phyloP scores from a whole-genome alignment of 2,888 invertebrate genomes.

The Odontothrips loti region DNA sequence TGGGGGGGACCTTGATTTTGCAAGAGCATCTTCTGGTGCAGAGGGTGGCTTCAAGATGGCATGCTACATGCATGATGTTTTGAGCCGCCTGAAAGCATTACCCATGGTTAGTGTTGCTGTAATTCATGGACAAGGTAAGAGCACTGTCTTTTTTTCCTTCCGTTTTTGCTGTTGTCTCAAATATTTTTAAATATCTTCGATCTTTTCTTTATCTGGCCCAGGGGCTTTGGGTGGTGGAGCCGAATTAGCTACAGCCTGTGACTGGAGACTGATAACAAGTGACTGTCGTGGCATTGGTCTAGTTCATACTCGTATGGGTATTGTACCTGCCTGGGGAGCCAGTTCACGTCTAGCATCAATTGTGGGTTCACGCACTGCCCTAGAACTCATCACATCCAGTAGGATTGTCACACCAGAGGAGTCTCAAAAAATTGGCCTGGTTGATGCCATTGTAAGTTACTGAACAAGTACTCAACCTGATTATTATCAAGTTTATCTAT shows the following conservation, averaged over 20 bases:
- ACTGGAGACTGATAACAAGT: constrained; percentile 48
- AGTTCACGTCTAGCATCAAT: constrained; percentile 47
- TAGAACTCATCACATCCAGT: constrained; percentile 46
- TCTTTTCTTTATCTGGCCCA: constrained; percentile 31
- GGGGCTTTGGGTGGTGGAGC: constrained; percentile 54
- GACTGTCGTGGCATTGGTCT: constrained; percentile 45
- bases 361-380: constrained; percentile 46
- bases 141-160: too few species aligned
- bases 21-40: constrained; percentile 43
- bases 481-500: too few species aligned
- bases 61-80: constrained; percentile 48
- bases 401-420: constrained; percentile 44
- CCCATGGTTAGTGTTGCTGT: constrained; percentile 51
- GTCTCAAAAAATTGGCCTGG: constrained; percentile 47
- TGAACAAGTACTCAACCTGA: not conserved
- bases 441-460: constrained; percentile 44
- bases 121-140: constrained; percentile 46
- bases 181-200: not conserved
- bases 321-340: constrained; percentile 53
- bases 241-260: constrained; percentile 51
- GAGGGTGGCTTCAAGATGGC: constrained; percentile 47
- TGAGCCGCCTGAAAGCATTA: constrained; percentile 46
- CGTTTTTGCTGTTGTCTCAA: not conserved
- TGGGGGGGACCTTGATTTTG: constrained; percentile 51
- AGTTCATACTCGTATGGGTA: constrained; percentile 50